Evolutionary conservation across 2,113 vertebrate species (phyloP), one percentile per base, ranked within the genome.

Genomic region (Pardalotus punctatus): DNA sequence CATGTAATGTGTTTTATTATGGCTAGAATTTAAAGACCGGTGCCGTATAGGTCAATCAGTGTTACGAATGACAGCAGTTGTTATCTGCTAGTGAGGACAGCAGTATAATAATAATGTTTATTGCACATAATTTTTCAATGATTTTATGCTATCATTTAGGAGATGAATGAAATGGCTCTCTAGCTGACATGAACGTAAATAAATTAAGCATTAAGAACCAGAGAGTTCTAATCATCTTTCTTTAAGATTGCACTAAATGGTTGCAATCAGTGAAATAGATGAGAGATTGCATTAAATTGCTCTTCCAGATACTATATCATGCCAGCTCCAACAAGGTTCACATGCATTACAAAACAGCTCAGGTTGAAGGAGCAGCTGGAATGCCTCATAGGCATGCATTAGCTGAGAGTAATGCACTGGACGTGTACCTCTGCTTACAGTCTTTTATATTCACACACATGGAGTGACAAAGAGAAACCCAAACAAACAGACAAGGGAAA

Each of bases 121-220:
- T 97, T 95, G 96, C 95, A 94, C 92, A 96, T 96, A 96, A 97
- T 96, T 97, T 98, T 97, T 98, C 97, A 98, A 96, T 97, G 97
- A 98, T 97, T 98, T 97, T 96, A 96, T 97, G 96, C 93, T 97
- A 96, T 97, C 97, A 84, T 97, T 97, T 97, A 96, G 93, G 91
- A 97, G 96, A 97, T 96, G 97, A 98, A 97, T 97, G 96, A 98
- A 97, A 98, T 91, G 89, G 93, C 92, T 96, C 93, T 90, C 93
- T 97, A 95, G 96, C 96, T 97, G 97, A 97, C 97, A 96, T 95
- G 97, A 97, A 97, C 98, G 97, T 98, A 98, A 98, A 98, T 98
- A 98, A 98, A 98, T 98, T 98, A 98, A 97, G 97, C 97, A 97
- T 98, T 98, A 98, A 98, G 96, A 98, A 97, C 81, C 95, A 93